Evolutionary conservation across 2,888 invertebrate species (phyloP).

Genomic region (Drosophila sordidula): DNA sequence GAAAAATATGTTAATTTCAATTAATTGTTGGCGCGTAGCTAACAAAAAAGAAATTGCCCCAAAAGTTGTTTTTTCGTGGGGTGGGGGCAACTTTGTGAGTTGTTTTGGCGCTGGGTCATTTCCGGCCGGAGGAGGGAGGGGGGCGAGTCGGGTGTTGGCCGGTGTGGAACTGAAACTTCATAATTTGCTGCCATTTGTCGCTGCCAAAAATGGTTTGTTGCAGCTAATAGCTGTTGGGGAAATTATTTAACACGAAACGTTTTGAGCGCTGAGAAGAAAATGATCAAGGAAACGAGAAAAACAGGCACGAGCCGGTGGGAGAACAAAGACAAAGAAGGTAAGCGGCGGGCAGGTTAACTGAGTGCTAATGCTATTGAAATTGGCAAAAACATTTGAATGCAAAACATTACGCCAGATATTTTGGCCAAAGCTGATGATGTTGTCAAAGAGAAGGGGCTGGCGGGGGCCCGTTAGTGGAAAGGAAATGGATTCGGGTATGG

Average conservation of each 20-base stretch:
- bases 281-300: constrained; percentile 9
- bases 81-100: constrained; percentile 2
- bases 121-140: constrained; percentile 3
- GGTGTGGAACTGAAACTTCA: constrained; percentile 29
- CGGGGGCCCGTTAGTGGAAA: not conserved
- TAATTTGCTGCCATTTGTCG: constrained; percentile 75
- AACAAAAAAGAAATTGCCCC: constrained; percentile 38
- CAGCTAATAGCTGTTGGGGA: constrained; percentile 66
- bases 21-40: constrained; percentile 66
- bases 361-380: constrained; percentile 45
- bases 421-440: not conserved
- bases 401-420: constrained; percentile 41
- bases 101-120: constrained; percentile 28
- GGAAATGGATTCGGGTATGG: too few relatives aligned
- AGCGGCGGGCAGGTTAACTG: constrained; percentile 19
- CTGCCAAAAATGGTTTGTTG: constrained; percentile 58
- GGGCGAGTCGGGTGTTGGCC: not conserved
- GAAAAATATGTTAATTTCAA: constrained; percentile 78
- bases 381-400: constrained; percentile 63
- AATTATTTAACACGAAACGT: constrained; percentile 69
- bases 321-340: not conserved
- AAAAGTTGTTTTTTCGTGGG: constrained; percentile 23
- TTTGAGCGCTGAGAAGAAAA: constrained; percentile 30
- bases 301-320: too few relatives aligned
- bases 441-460: not conserved